These are phyloP conservation scores for Nemotelus pantherinus DNA, from an alignment of 2,888 invertebrate genomes.

Conservation along the genomic window DNA sequence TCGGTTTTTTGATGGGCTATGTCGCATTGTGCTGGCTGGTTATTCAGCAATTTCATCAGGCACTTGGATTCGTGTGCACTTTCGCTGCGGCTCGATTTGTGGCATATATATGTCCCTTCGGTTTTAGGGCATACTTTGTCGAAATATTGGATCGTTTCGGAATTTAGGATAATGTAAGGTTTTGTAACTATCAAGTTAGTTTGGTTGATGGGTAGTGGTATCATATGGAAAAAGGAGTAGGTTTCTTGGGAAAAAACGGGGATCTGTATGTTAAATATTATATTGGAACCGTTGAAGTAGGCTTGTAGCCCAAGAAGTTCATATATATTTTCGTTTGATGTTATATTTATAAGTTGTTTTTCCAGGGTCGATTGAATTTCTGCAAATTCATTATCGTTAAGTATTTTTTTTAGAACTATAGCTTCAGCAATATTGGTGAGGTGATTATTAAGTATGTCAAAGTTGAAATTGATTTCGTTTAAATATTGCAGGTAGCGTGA, in stretches of 20 bases:
- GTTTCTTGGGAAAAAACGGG: not conserved
- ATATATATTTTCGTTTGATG: constrained; percentile 37
- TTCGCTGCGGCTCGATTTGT: too few species aligned
- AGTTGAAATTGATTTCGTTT: constrained; percentile 33
- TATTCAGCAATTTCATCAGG: not conserved
- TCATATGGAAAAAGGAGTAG: constrained; percentile 35
- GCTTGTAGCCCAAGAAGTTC: constrained; percentile 25
- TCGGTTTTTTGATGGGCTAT: not conserved
- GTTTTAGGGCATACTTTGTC: not conserved
- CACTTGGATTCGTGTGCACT: too few species aligned
- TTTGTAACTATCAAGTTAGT: too few species aligned
- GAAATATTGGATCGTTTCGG: too few species aligned
- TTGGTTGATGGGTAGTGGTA: not conserved
- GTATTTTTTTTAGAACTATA: constrained; percentile 39
- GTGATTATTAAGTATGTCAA: constrained; percentile 35
- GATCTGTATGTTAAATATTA: constrained; percentile 39
- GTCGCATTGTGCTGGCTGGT: constrained; percentile 29
- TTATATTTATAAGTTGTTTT: constrained; percentile 23
- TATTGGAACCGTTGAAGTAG: constrained; percentile 12
- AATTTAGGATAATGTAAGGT: too few species aligned
- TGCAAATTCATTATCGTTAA: constrained; percentile 30
- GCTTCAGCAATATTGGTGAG: constrained; percentile 33
- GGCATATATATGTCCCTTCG: too few species aligned
- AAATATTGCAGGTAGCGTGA: constrained; percentile 22
- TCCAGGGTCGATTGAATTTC: constrained; percentile 5